A percentile compares a stretch with the other conserved stretches of the same genome.
Conservation (phyloP, 2,113 vertebrate species). For the Oxygymnocypris stewartii region DNA sequence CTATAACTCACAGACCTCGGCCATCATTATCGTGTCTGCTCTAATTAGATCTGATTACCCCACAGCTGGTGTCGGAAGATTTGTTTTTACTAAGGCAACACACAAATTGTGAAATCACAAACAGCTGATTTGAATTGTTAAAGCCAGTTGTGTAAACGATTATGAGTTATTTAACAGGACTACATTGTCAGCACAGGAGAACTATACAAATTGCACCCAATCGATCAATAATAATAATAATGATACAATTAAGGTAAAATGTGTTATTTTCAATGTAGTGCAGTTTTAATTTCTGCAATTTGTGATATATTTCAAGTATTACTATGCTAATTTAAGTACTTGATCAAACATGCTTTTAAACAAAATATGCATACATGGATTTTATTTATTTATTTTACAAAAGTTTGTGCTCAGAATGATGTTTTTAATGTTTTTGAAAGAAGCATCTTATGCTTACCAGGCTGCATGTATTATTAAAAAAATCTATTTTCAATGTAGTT, state of each 20-base stretch:
- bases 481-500: too few relatives aligned
- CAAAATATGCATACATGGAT: too few relatives aligned
- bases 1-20: background rate
- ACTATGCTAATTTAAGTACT: background rate
- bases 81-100: constrained; percentile 6
- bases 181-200: background rate
- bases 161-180: background rate
- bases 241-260: background rate
- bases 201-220: background rate
- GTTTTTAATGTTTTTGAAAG: too few relatives aligned
- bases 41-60: constrained; percentile 20
- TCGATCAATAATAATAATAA: too few relatives aligned
- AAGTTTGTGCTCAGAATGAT: background rate
- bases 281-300: background rate
- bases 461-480: too few relatives aligned
- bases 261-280: background rate
- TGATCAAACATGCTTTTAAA: background rate
- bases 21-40: constrained; percentile 1
- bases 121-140: background rate
- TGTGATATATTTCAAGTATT: background rate
- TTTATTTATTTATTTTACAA: background rate
- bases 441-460: too few relatives aligned
- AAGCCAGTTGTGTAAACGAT: background rate
- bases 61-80: background rate
- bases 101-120: background rate